These are phyloP conservation scores for Oceanites oceanicus DNA, from an alignment of 2,113 vertebrate genomes.

Conservation along the genomic window DNA sequence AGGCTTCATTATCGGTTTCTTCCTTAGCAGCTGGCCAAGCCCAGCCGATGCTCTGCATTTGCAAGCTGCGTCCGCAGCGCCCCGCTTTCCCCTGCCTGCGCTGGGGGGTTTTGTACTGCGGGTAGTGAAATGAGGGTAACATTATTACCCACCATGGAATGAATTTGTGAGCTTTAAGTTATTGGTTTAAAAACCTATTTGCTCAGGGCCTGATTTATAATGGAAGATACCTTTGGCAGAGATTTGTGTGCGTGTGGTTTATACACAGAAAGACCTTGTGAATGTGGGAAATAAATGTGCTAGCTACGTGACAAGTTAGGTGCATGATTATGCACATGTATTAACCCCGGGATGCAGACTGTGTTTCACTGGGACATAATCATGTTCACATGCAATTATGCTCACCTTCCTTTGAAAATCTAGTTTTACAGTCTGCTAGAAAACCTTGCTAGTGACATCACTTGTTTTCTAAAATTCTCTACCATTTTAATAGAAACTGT, in stretches of 20 bases:
- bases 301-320: neutral
- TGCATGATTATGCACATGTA: neutral
- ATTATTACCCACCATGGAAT: neutral
- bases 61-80: neutral
- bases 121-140: neutral
- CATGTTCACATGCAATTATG: neutral
- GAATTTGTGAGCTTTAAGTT: neutral
- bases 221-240: neutral
- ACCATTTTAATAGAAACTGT: neutral
- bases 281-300: neutral
- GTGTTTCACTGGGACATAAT: neutral
- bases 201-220: neutral
- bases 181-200: neutral
- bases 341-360: neutral
- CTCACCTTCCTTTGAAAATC: neutral
- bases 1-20: conserved; percentile 9
- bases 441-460: neutral
- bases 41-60: neutral
- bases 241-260: neutral
- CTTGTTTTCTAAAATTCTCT: neutral
- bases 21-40: neutral
- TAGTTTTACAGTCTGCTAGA: neutral
- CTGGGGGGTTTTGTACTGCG: neutral
- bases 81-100: neutral
- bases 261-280: neutral